Conservation (phyloP, 2,888 invertebrate species). For the Cryptophagus acutangulus region DNA sequence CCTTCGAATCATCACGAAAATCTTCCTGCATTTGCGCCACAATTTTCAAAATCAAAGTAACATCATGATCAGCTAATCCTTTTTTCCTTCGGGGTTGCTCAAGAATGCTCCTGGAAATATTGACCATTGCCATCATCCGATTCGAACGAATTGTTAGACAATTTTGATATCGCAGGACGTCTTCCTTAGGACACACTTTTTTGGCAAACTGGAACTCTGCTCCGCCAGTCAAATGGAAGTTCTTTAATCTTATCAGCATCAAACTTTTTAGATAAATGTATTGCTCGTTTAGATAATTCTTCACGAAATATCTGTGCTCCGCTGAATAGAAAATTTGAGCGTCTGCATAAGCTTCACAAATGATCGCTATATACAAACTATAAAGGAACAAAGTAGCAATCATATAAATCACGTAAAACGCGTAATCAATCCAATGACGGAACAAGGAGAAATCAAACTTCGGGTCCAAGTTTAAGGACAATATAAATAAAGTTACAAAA, state of each 20-base stretch:
- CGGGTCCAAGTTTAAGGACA: constrained; percentile 23
- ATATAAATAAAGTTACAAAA: constrained; percentile 22
- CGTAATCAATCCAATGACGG: constrained; percentile 15
- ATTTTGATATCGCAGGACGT: constrained; percentile 28
- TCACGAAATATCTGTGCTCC: constrained; percentile 21
- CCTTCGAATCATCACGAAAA: no score
- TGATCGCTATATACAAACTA: constrained; percentile 28
- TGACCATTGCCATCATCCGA: constrained; percentile 27
- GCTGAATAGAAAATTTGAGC: constrained; percentile 29
- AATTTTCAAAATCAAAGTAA: constrained; percentile 24
- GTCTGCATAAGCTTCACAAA: constrained; percentile 27
- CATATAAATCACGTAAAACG: constrained; percentile 25
- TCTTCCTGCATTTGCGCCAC: no score
- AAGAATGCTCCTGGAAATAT: constrained; percentile 26
- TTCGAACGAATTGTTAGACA: constrained; percentile 24
- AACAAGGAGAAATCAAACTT: constrained; percentile 20
- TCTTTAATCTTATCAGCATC: neutral
- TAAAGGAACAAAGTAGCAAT: constrained; percentile 24
- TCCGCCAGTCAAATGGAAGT: neutral
- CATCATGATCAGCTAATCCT: constrained; percentile 26
- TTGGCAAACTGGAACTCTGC: neutral
- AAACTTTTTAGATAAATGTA: constrained; percentile 15
- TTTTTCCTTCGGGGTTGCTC: constrained; percentile 18
- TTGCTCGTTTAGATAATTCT: constrained; percentile 27
- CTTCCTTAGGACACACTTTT: constrained; percentile 24